Base-by-base conservation (phyloP, 2,888 invertebrate genomes). In the Barypeithes pellucidus region DNA sequence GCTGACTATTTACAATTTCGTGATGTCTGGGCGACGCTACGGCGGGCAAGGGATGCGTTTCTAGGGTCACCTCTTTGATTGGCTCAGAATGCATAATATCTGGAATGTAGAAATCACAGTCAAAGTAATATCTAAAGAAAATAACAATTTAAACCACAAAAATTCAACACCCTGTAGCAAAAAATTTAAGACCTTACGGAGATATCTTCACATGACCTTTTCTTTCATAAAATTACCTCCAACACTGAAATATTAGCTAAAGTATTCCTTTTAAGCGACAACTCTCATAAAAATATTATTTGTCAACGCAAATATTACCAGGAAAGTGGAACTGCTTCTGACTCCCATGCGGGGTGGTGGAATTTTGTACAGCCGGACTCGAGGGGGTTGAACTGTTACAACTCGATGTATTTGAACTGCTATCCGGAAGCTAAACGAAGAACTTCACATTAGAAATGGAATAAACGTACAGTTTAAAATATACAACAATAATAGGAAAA, bases 361-460 rank as follows among this genome's bases (percentile, higher is more conserved):
- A 85, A 81, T 81, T 87, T 85, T 85, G 87, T 81, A 83, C 90
- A 79, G 96, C 97, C 61, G 98, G 98, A 83, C 96, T 97, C 80
- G 97, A 97, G 76, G 98, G 97, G 75, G 97, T 96, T 71, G 97
- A 97, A 85, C 96, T 97, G 87, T 97, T 97, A 88, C 97, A 97
- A 85, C 97, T 97, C 67, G 97, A 97, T 67, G 96, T 95, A 84
- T 95, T 96, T 47, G 97, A 97, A 86, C 96, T 95, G 78, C 95
- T 95, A 87, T 96, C 96, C 22, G 92, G 94, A 61, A 91, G 90
- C 91, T 91, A 86, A 50, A 82, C 84, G 1, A 14, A 45, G 16
- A 83, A 67, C 12, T n/a, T n/a, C n/a, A n/a, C n/a, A n/a, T n/a
- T n/a, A n/a, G n/a, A n/a, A n/a, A n/a, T n/a, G n/a, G n/a, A n/a